These are phyloP conservation scores for Palloptera scutellata DNA, from an alignment of 2,888 invertebrate species.

Conservation along the genomic window DNA sequence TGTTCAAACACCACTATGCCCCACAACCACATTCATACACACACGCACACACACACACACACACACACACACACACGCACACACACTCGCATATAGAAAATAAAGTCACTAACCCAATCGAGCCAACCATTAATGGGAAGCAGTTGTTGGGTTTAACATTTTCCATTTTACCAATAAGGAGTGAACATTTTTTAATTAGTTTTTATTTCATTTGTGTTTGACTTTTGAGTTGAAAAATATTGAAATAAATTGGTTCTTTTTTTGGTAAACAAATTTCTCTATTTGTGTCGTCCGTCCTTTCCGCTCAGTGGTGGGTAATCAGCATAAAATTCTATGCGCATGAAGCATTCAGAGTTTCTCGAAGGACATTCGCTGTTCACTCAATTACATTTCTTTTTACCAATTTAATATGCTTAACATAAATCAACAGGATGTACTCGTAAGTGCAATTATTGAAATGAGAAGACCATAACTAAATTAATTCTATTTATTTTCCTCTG, in stretches of 20 bases:
- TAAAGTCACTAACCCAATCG: neutral
- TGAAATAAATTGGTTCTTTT: neutral
- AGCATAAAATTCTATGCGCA: conserved; percentile 25
- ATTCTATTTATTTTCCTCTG: too few species aligned
- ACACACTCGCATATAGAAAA: neutral
- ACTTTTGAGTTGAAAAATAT: neutral
- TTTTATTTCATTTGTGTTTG: neutral
- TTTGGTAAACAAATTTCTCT: conserved; percentile 12
- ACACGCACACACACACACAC: neutral
- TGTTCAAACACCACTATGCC: neutral
- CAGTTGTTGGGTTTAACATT: neutral
- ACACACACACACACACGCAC: neutral
- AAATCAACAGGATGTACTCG: neutral
- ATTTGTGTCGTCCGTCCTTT: neutral
- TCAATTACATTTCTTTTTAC: conserved; percentile 19
- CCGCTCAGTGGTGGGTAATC: neutral
- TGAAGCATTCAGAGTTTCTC: conserved; percentile 13
- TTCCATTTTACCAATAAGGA: neutral
- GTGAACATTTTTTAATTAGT: neutral
- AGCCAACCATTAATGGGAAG: neutral
- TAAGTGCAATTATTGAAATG: neutral
- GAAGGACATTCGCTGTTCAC: neutral
- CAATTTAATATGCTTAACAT: conserved; percentile 29
- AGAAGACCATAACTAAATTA: too few species aligned
- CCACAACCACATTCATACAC: neutral